A percentile compares a stretch with the other conserved stretches of the same genome.
Conservation (phyloP, 2,888 invertebrate genomes). For the Tenthredo mesomela region DNA sequence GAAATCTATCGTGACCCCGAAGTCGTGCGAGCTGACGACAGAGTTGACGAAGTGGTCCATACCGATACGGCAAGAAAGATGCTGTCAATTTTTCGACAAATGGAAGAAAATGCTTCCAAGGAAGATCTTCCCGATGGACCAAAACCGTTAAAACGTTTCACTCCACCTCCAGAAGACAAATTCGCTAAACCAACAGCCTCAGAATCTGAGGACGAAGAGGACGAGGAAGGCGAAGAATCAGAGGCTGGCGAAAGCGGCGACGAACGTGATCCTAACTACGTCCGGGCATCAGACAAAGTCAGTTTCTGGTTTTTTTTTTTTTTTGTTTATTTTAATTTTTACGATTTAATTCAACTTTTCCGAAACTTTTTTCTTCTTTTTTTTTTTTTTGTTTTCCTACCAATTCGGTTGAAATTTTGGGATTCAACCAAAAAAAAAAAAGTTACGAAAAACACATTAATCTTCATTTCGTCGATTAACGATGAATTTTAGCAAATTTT, state of each 20-base stretch:
- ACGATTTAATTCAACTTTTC: too few relatives aligned
- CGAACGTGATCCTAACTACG: constrained; percentile 75
- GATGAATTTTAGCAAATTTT: too few relatives aligned
- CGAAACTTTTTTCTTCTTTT: too few relatives aligned
- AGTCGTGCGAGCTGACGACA: constrained; percentile 84
- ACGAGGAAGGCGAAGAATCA: constrained; percentile 80
- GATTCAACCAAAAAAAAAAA: too few relatives aligned
- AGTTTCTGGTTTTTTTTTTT: too few relatives aligned
- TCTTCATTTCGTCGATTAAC: too few relatives aligned
- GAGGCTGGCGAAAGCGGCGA: constrained; percentile 78
- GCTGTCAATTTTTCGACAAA: constrained; percentile 92
- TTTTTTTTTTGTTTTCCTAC: too few relatives aligned
- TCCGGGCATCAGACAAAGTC: constrained; percentile 79
- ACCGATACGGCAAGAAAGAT: constrained; percentile 89
- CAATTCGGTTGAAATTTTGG: too few relatives aligned
- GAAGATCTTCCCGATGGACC: constrained; percentile 82
- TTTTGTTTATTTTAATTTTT: too few relatives aligned
- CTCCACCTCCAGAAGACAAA: constrained; percentile 90
- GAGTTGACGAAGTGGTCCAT: constrained; percentile 77
- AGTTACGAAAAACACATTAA: too few relatives aligned
- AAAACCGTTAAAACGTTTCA: constrained; percentile 93
- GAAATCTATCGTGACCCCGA: constrained; percentile 87
- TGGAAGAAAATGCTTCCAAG: constrained; percentile 86
- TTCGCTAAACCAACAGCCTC: constrained; percentile 78
- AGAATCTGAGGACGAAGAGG: constrained; percentile 79